phyloP scores from a whole-genome alignment of 2,888 invertebrate genomes.

The Congeria kusceri region DNA sequence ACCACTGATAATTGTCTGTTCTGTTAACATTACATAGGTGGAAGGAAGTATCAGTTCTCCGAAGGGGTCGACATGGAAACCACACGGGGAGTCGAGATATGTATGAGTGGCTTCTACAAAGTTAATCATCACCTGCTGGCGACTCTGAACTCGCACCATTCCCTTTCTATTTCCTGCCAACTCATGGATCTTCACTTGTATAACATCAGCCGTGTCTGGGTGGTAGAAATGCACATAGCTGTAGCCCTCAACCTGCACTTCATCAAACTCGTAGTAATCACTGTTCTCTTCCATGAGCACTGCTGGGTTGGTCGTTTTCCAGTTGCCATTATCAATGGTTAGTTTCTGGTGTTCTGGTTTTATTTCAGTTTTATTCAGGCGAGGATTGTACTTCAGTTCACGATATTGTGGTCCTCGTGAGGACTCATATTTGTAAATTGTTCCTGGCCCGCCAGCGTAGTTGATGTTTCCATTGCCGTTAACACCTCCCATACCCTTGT shows the following conservation, averaged over 20 bases:
- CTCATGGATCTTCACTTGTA: constrained; percentile 71
- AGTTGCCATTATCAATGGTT: constrained; percentile 67
- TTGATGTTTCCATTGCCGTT: constrained; percentile 38
- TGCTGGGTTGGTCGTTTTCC: constrained; percentile 70
- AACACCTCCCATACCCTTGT: constrained; percentile 68
- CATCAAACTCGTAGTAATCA: constrained; percentile 75
- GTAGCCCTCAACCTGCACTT: constrained; percentile 74
- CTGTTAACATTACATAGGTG: constrained; percentile 65
- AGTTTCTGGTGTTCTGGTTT: constrained; percentile 75
- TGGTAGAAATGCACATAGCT: constrained; percentile 77
- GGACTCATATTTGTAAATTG: constrained; percentile 77
- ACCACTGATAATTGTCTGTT: constrained; percentile 71
- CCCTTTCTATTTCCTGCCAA: constrained; percentile 77
- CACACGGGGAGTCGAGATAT: constrained; percentile 77
- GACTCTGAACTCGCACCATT: constrained; percentile 68
- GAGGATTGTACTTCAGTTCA: constrained; percentile 77
- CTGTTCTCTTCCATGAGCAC: constrained; percentile 73
- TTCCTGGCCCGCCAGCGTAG: constrained; percentile 75
- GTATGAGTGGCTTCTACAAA: constrained; percentile 77
- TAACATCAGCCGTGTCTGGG: constrained; percentile 60
- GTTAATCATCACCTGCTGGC: constrained; percentile 69
- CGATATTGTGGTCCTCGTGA: constrained; percentile 74
- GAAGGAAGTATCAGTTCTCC: constrained; percentile 76
- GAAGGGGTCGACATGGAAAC: constrained; percentile 73
- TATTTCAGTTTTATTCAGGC: constrained; percentile 67